These are phyloP conservation scores for Phainopepla nitens DNA, from an alignment of 2,113 vertebrate species.

Conservation along the genomic window DNA sequence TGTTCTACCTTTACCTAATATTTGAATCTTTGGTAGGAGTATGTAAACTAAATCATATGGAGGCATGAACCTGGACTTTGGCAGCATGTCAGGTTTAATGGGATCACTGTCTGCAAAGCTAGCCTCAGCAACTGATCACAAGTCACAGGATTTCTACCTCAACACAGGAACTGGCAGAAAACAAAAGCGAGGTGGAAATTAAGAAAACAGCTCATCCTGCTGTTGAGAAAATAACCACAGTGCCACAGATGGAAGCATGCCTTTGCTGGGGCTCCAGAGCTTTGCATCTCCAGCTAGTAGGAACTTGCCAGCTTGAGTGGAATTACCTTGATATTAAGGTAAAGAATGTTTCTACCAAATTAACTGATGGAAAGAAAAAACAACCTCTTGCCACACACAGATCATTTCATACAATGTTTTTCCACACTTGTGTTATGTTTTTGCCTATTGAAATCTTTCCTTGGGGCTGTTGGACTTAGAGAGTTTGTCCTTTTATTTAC, in stretches of 20 bases:
- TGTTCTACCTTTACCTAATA: not conserved
- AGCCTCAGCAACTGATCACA: not conserved
- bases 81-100: not conserved
- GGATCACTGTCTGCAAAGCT: not conserved
- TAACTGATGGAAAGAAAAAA: not conserved
- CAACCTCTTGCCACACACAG: not conserved
- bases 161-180: not conserved
- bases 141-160: not conserved
- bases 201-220: not conserved
- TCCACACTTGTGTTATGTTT: not conserved
- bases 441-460: not conserved
- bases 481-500: not conserved
- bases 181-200: not conserved
- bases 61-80: fast-evolving
- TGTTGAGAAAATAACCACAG: not conserved
- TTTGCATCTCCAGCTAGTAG: not conserved
- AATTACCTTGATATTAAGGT: not conserved
- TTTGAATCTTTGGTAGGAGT: not conserved
- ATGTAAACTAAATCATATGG: not conserved
- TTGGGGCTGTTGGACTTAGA: not conserved
- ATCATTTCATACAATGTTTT: not conserved
- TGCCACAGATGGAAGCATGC: fast-evolving
- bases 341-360: not conserved
- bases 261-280: not conserved
- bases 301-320: not conserved